Evolutionary conservation across 2,888 invertebrate genomes (phyloP), one percentile per base, ranked within the genome.

Genomic region (Dasysyrphus tricinctus): DNA sequence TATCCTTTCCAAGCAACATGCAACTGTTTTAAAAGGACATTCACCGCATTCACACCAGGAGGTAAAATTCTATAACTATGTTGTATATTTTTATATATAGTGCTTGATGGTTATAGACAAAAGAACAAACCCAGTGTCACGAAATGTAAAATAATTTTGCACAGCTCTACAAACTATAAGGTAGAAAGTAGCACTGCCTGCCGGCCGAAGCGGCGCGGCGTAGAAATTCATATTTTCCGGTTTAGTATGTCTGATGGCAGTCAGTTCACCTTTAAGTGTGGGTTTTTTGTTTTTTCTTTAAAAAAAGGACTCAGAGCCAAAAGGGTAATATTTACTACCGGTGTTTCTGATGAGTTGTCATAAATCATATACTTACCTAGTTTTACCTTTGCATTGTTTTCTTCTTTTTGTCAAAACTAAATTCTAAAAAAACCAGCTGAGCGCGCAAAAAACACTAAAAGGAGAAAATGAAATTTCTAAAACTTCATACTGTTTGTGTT

Each of bases 311-410:
- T 12, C 54, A 19, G 8, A 74, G 42, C 24, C 8, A 70, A 81
- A 82, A 86, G 86, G 86, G 86, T 86, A 75, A 81, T 78, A 44
- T 39, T 72, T 49, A 76, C 80, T 80, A 61, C 78, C 85, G 70
- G 81, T 81, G 78, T 81, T 74, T 82, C 74, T 82, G 72, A 86
- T 86, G 82, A 81, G 72, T 67, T 86, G 86, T 82, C 86, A 67
- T 86, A 86, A 86, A 86, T 86, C 86, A 24, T 24, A 3, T 24
- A 24, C 24, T 75, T 74, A 24, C 24, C 75, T 74, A 32, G 51
- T 67, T 75, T 51, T 49, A 32, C 65, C 72, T 65, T 80, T 80
- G 19, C 5, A 34, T 47, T 29, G 47, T 47, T 16, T 44, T 59
- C 14, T 11, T 49, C 29, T 75, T 63, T 44, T 59, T 51, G 11